phyloP scores from a whole-genome alignment of 2,888 invertebrate species.

The Drosophila macrothrix region DNA sequence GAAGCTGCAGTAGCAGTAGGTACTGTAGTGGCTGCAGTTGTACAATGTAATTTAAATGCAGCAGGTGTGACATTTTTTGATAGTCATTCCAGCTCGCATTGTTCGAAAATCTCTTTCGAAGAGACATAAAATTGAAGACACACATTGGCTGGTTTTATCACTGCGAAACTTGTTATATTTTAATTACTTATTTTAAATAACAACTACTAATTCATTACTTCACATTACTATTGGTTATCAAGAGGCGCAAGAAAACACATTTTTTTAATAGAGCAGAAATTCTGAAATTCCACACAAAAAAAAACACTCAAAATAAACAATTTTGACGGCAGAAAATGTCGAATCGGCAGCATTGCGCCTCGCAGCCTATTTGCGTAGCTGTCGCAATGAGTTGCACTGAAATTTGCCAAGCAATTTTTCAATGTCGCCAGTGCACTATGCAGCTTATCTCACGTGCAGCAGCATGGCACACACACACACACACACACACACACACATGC shows the following conservation, averaged over 20 bases:
- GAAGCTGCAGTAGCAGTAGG: not conserved
- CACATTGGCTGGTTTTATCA: not conserved
- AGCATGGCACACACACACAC: not conserved
- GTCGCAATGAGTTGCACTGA: conserved; percentile 33
- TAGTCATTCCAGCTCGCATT: not conserved
- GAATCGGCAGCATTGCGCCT: not conserved
- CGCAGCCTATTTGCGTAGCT: conserved; percentile 48
- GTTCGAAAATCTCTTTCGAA: not conserved
- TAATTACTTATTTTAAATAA: not conserved
- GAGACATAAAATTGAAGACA: not conserved
- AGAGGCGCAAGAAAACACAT: not conserved
- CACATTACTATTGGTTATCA: not conserved
- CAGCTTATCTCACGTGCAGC: conserved; percentile 73
- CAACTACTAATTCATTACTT: not conserved
- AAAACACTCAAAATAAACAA: not conserved
- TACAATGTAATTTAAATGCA: conserved; percentile 11
- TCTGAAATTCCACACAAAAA: not conserved
- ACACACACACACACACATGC: not conserved
- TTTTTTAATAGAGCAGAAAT: not conserved
- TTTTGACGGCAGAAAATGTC: not conserved
- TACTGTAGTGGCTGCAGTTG: not conserved
- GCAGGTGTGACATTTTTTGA: conserved; percentile 13
- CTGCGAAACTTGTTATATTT: not conserved
- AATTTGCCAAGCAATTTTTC: conserved; percentile 50
- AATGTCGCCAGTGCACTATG: conserved; percentile 47